A percentile compares a stretch with the other conserved stretches of the same genome.
Evolutionary conservation across 2,888 invertebrate species (phyloP).

Genomic region (Tenthredo livida): DNA sequence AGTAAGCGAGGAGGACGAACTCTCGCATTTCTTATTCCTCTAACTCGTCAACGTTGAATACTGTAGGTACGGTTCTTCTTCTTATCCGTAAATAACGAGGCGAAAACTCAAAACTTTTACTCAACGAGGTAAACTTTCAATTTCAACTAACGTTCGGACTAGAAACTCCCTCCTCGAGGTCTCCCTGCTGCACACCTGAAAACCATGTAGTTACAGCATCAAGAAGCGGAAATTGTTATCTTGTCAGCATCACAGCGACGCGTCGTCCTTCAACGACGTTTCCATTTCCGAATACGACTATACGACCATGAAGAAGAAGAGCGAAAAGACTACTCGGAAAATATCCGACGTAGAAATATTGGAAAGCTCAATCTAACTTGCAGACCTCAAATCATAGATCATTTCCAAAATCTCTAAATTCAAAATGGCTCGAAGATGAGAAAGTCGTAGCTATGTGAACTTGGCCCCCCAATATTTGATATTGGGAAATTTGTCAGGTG

Average conservation of each 20-base stretch:
- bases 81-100: not conserved
- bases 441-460: no score
- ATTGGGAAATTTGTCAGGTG: no score
- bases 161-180: not conserved
- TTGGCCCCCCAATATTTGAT: no score
- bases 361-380: not conserved
- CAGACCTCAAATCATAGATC: not conserved
- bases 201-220: not conserved
- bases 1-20: not conserved
- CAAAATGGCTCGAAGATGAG: no score
- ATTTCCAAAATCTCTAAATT: not conserved
- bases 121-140: not conserved
- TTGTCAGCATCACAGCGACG: not conserved
- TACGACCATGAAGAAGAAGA: no score
- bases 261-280: constrained; percentile 29
- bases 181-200: not conserved
- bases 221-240: constrained; percentile 37
- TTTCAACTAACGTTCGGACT: not conserved
- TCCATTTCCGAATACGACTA: constrained; percentile 27
- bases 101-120: not conserved
- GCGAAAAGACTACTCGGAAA: not conserved
- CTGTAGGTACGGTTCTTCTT: no score
- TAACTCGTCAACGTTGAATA: constrained; percentile 5
- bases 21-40: constrained; percentile 30
- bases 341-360: not conserved